Base-by-base conservation (phyloP, 2,113 vertebrate species). In the Danio rerio region DNA sequence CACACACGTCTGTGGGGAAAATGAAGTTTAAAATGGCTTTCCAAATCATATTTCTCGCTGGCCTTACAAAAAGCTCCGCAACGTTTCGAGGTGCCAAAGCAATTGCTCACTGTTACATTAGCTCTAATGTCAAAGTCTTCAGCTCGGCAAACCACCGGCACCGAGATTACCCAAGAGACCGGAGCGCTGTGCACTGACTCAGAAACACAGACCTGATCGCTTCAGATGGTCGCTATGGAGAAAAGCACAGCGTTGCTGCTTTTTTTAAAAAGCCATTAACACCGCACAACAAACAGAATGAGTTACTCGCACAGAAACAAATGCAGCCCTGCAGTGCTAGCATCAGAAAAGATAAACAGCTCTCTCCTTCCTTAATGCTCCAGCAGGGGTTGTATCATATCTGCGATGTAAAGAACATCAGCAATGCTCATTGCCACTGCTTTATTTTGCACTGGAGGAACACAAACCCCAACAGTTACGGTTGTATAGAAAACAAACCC, bases 81-180 rank as follows among this genome's bases (percentile, higher is more conserved):
- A 84, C 85, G 84, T 52, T 47, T 50, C 61, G 55, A 56, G 83
- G 59, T 84, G 75, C 84, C 82, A 59, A 58, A 87, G 76, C 78
- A 85, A 90, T 86, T 83, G 68, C 82, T 90, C 89, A 89, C 81
- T 5, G 68, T 83, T 88, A 66, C 68, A 85, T 87, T 88, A 86
- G 84, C 80, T 83, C 81, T 58, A 16, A 58, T 74, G 80, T 86
- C 83, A 87, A 82, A 87, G 61, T 78, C 79, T 81, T 83, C 82
- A 84, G 74, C 40, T 81, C 62, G 71, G 74, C 61, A 5, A 78
- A 80, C 21, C 78, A 63, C 74, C 75, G 11, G 40, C 9, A 69
- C 13, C n/a, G 9, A 5, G 66, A 83, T 58, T 84, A 84, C 81
- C 76, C 61, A 69, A n/a, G 70, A 74, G 86, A 86, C 55, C 56